These are phyloP conservation scores for Mirza zaza DNA, from an alignment of 2,113 vertebrate genomes.

Conservation along the genomic window DNA sequence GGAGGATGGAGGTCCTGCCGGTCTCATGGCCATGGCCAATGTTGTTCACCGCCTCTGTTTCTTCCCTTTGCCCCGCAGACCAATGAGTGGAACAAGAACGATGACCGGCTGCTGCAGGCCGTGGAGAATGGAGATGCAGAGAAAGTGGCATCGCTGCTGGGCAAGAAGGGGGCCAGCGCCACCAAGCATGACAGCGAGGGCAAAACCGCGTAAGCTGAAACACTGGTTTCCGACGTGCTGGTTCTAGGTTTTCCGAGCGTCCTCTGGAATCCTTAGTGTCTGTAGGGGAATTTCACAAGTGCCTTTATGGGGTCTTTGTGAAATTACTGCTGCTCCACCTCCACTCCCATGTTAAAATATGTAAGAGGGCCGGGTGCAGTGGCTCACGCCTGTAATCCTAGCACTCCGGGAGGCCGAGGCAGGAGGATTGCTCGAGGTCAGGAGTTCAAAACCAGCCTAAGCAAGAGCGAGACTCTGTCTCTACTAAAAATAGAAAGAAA, in stretches of 20 bases:
- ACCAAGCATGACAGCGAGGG: conserved; percentile 95
- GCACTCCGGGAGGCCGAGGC: no score
- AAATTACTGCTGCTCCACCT: not conserved
- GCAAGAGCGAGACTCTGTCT: no score
- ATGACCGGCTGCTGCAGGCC: conserved; percentile 94
- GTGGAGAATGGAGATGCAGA: conserved; percentile 96
- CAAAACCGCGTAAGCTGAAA: conserved; percentile 95
- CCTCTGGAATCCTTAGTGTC: not conserved
- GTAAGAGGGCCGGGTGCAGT: not conserved
- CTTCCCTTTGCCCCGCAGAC: conserved; percentile 82
- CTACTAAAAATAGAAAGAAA: no score
- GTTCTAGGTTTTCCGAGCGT: not conserved
- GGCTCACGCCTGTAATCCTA: no score
- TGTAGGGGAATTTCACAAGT: not conserved
- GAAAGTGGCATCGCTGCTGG: conserved; percentile 93
- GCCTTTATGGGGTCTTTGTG: not conserved
- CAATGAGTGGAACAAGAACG: conserved; percentile 98
- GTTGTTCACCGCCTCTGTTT: not conserved
- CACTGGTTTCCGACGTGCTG: not conserved
- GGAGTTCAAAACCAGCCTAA: no score
- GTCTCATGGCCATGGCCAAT: fast-evolving
- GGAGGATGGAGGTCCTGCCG: fast-evolving
- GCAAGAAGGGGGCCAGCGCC: conserved; percentile 95
- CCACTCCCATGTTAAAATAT: not conserved
- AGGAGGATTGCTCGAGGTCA: no score